phyloP scores from a whole-genome alignment of 35 echinoderm and acorn worm species.

The Heliocidaris tuberculata region DNA sequence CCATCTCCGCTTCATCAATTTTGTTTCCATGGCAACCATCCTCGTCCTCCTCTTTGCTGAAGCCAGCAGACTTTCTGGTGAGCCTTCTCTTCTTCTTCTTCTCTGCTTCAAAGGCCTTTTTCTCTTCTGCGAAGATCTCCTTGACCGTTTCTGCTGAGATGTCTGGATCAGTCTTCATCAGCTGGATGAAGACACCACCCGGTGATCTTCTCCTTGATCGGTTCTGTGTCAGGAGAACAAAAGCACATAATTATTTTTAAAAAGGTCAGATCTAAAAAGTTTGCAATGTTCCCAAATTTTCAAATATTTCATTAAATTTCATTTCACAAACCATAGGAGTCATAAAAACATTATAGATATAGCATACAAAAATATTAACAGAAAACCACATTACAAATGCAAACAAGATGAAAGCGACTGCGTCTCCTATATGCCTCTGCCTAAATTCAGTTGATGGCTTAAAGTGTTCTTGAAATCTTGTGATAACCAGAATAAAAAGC shows the following conservation, averaged over 20 bases:
- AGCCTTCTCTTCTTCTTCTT: constrained; percentile 54
- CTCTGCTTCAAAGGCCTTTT: constrained; percentile 45
- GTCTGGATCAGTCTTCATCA: constrained; percentile 70
- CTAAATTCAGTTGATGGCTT: no score
- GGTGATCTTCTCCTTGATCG: constrained; percentile 70
- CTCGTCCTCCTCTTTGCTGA: constrained; percentile 42
- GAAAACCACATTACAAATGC: no score
- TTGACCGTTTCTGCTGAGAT: constrained; percentile 62
- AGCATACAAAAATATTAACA: no score
- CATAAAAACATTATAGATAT: no score
- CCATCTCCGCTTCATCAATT: constrained; percentile 1
- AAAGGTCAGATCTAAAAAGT: neutral
- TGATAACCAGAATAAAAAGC: no score
- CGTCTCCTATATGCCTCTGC: no score
- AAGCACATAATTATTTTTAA: neutral
- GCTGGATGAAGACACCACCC: constrained; percentile 81
- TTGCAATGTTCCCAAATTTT: no score
- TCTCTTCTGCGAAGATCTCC: constrained; percentile 59
- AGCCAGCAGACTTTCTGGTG: constrained; percentile 41
- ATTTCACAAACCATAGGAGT: no score
- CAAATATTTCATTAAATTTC: no score
- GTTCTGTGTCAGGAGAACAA: constrained; percentile 64
- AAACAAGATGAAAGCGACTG: no score
- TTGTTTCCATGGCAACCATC: neutral
- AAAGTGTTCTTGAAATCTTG: no score